These are phyloP conservation scores for Cirrhinus mrigala DNA, from an alignment of 2,797 vertebrate genomes.

Conservation along the genomic window DNA sequence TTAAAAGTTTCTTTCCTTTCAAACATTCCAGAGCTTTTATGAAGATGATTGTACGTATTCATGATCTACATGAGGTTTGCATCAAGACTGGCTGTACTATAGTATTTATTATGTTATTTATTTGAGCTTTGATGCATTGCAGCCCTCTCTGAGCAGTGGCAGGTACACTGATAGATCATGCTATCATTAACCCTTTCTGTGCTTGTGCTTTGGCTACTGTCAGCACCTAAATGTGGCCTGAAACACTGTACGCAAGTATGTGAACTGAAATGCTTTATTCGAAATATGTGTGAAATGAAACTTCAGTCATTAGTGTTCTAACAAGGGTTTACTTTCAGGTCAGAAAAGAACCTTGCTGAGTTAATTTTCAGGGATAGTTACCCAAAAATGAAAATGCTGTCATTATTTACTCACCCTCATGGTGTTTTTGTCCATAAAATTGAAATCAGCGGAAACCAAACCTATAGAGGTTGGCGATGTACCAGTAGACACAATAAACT, in stretches of 20 bases:
- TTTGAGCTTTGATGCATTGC: constrained; percentile 66
- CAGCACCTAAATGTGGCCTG: not conserved
- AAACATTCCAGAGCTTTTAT: constrained; percentile 46
- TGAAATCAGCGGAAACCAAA: too few relatives aligned
- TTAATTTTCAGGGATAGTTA: not conserved
- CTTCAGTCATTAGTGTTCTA: not conserved
- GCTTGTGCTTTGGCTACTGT: constrained; percentile 21
- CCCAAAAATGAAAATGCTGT: not conserved
- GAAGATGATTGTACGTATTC: constrained; percentile 19
- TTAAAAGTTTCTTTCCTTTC: constrained; percentile 12
- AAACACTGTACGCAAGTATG: not conserved
- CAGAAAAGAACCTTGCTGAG: not conserved
- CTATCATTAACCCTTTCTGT: constrained; percentile 34
- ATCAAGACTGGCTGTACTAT: constrained; percentile 57
- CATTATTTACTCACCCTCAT: not conserved
- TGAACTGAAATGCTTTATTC: not conserved
- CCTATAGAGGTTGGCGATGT: too few relatives aligned
- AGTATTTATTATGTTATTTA: constrained; percentile 77
- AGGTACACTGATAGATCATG: constrained; percentile 62
- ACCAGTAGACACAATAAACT: too few relatives aligned
- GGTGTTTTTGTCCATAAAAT: too few relatives aligned
- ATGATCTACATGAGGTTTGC: constrained; percentile 45
- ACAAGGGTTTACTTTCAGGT: too few relatives aligned
- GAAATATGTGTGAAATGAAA: not conserved
- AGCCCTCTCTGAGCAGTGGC: constrained; percentile 59